A percentile compares a stretch with the other conserved stretches of the same genome.
Evolutionary conservation across 2,797 vertebrate genomes (phyloP).

Genomic region (Muraenolepis orangiensis): DNA sequence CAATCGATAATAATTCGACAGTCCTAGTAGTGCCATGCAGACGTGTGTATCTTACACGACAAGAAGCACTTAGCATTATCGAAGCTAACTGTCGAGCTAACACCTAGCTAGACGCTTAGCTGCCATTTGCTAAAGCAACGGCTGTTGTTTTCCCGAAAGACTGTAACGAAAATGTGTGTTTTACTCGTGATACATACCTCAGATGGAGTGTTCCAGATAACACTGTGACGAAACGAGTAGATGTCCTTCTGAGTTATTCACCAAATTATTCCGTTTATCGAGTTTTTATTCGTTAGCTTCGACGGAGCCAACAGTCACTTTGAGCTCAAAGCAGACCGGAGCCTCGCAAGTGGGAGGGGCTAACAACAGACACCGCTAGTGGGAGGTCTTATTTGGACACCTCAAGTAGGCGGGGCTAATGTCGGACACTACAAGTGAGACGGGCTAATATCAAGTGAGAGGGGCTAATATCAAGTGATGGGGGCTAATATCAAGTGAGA

Average conservation of each 20-base stretch:
- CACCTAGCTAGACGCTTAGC: slow-evolving; percentile 9
- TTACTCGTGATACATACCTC: slow-evolving; percentile 60
- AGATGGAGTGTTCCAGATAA: slow-evolving; percentile 56
- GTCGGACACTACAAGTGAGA: too few relatives aligned
- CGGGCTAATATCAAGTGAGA: too few relatives aligned
- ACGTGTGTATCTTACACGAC: background rate
- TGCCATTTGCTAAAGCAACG: slow-evolving; percentile 33
- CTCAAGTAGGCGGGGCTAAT: too few relatives aligned
- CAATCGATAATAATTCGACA: background rate
- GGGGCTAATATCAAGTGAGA: too few relatives aligned
- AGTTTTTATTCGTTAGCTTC: slow-evolving; percentile 52
- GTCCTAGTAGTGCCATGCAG: background rate
- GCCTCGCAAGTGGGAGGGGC: too few relatives aligned
- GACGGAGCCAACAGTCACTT: slow-evolving; percentile 55
- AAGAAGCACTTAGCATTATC: slow-evolving; percentile 18
- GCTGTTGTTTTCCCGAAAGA: slow-evolving; percentile 58
- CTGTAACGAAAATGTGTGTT: slow-evolving; percentile 32
- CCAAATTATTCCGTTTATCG: slow-evolving; percentile 28
- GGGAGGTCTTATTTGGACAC: too few relatives aligned
- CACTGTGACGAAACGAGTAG: slow-evolving; percentile 14
- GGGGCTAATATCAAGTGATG: too few relatives aligned
- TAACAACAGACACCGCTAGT: too few relatives aligned
- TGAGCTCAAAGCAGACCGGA: slow-evolving; percentile 34
- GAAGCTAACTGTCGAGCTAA: slow-evolving; percentile 46
- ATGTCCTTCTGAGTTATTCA: slow-evolving; percentile 13